Conservation (phyloP, 2,113 vertebrate genomes). For the Odontesthes bonariensis region DNA sequence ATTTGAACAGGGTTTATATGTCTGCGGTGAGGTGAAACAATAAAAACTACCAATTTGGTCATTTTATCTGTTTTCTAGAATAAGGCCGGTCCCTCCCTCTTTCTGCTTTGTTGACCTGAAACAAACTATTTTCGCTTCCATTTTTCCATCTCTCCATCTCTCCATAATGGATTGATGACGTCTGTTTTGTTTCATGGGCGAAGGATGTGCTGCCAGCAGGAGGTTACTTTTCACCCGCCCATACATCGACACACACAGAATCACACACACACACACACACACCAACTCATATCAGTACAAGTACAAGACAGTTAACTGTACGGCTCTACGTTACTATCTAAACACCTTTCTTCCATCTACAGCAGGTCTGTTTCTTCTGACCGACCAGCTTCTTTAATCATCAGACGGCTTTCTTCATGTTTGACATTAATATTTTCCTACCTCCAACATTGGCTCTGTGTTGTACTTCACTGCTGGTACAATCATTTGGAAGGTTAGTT, state of each 20-base stretch:
- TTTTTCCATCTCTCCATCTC: no score
- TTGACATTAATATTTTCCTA: no score
- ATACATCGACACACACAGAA: not conserved
- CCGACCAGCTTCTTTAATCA: constrained; percentile 41
- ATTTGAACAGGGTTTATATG: no score
- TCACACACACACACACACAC: not conserved
- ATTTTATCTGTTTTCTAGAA: no score
- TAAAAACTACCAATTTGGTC: no score
- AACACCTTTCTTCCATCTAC: constrained; percentile 29
- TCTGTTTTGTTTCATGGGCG: constrained; percentile 56
- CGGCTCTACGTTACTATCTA: constrained; percentile 44
- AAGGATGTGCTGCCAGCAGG: constrained; percentile 29
- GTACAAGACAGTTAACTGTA: constrained; percentile 52
- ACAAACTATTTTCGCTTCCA: no score
- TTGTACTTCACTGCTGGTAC: not conserved
- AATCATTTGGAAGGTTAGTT: not conserved
- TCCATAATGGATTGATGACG: not conserved
- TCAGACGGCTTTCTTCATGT: not conserved
- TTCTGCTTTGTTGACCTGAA: no score
- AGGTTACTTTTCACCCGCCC: constrained; percentile 37
- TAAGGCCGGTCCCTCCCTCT: no score
- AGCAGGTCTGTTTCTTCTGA: constrained; percentile 6
- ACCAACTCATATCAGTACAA: no score
- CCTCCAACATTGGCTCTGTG: not conserved
- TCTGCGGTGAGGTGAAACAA: no score